A percentile compares a stretch with the other conserved stretches of the same genome.
Conservation (phyloP, 2,888 invertebrate species). For the Tenodera sinensis region DNA sequence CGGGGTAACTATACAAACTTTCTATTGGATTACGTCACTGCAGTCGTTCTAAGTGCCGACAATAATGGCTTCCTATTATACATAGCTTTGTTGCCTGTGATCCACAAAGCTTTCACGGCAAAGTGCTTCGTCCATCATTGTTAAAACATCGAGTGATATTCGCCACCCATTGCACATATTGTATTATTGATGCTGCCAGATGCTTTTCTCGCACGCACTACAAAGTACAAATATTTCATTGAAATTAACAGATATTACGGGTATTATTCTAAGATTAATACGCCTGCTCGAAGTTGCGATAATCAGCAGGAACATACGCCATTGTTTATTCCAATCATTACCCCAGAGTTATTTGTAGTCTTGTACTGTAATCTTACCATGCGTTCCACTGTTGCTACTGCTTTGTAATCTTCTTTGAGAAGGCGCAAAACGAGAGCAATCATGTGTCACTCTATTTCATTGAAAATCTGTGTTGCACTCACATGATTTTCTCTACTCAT, state of each 20-base stretch:
- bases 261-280: not conserved
- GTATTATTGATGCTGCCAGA: not conserved
- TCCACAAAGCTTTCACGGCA: not conserved
- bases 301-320: too few species aligned
- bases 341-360: not conserved
- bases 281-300: not conserved
- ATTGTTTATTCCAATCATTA: not conserved
- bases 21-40: not conserved
- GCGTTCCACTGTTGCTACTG: too few species aligned
- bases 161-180: not conserved
- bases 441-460: too few species aligned
- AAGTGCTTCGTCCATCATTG: not conserved
- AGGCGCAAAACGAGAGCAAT: too few species aligned
- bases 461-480: too few species aligned
- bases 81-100: not conserved
- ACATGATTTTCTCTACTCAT: too few species aligned
- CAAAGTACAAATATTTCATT: not conserved
- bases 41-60: not conserved
- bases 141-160: not conserved
- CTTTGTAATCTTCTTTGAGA: too few species aligned
- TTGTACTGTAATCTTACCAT: too few species aligned
- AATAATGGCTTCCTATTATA: not conserved
- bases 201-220: not conserved
- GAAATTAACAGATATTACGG: not conserved
- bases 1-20: not conserved